Evolutionary conservation across 1,140 invertebrate genomes (phyloP).

Genomic region (Augochlora pura): DNA sequence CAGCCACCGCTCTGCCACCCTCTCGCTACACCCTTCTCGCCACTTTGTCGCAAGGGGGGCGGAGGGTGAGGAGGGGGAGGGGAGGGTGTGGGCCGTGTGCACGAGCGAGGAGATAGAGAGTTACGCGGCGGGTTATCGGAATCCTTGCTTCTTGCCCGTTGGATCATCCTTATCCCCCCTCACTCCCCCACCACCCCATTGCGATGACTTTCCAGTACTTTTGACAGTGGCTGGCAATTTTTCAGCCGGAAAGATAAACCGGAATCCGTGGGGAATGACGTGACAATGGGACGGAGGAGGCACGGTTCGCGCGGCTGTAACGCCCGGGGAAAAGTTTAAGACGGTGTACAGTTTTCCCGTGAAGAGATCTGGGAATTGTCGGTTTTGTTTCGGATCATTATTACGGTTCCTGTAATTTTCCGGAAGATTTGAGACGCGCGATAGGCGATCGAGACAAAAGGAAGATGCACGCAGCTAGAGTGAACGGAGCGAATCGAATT

Average conservation of each 20-base stretch:
- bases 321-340: no score
- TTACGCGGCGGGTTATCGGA: constrained; percentile 1
- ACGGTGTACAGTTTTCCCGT: no score
- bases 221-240: constrained; percentile 30
- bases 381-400: no score
- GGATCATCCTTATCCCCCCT: constrained; percentile 12
- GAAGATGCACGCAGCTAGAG: no score
- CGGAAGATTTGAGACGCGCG: no score
- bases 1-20: not conserved
- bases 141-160: not conserved
- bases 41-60: not conserved
- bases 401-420: no score
- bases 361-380: no score
- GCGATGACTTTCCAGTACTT: constrained; percentile 20
- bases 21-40: not conserved
- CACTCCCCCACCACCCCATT: not conserved
- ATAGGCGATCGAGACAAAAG: no score
- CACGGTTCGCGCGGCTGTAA: no score
- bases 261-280: not conserved
- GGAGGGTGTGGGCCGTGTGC: not conserved
- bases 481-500: no score
- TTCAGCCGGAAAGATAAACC: constrained; percentile 41
- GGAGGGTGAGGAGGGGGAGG: no score
- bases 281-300: constrained; percentile 8
- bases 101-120: constrained; percentile 1